phyloP scores from a whole-genome alignment of 1,140 invertebrate species.

The Drosophila arizonae region DNA sequence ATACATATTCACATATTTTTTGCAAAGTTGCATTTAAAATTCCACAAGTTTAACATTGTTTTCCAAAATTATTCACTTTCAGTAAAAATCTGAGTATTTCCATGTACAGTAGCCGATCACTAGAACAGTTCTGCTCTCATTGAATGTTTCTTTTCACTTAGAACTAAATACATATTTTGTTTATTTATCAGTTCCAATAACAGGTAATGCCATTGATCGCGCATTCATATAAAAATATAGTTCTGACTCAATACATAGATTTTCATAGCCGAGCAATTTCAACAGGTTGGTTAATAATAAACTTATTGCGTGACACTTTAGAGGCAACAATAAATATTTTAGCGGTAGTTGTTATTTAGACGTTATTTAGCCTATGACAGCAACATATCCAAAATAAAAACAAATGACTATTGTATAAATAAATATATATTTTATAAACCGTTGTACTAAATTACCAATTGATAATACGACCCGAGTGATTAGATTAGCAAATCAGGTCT shows the following conservation, averaged over 20 bases:
- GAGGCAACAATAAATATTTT: conserved; percentile 23
- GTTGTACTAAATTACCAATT: conserved; percentile 42
- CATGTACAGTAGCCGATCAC: too few relatives aligned
- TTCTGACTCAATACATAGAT: conserved; percentile 48
- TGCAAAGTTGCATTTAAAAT: neutral
- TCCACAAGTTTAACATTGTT: neutral
- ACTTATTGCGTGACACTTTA: conserved; percentile 56
- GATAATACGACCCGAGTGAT: conserved; percentile 54
- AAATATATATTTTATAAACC: neutral
- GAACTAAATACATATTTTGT: too few relatives aligned
- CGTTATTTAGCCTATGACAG: conserved; percentile 38
- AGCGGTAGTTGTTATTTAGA: conserved; percentile 33
- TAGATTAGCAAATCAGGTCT: conserved; percentile 65
- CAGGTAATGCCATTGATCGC: neutral
- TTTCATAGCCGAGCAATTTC: conserved; percentile 43
- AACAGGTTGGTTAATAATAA: conserved; percentile 69
- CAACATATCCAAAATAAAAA: conserved; percentile 43
- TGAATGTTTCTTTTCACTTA: too few relatives aligned
- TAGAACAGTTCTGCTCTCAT: too few relatives aligned
- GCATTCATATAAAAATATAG: conserved; percentile 11
- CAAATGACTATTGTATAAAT: neutral
- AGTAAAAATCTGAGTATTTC: neutral
- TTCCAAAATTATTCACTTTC: neutral
- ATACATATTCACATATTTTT: too few relatives aligned
- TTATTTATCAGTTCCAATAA: too few relatives aligned